These are phyloP conservation scores for Monochamus alternatus DNA, from an alignment of 2,888 invertebrate genomes.

Conservation along the genomic window DNA sequence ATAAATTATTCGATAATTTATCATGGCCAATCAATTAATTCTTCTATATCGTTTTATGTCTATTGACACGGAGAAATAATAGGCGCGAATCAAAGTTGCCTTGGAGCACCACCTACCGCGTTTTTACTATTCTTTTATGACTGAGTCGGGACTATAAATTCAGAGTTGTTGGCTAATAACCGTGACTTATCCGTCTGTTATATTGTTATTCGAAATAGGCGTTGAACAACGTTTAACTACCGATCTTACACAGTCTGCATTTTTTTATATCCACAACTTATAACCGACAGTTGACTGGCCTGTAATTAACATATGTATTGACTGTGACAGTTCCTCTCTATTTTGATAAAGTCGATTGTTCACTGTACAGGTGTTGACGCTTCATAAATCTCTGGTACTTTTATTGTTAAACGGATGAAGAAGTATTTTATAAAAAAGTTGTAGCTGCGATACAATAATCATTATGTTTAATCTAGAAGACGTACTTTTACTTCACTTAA, in stretches of 20 bases:
- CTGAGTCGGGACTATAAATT: neutral
- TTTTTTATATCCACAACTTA: neutral
- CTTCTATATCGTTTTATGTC: neutral
- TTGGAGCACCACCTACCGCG: neutral
- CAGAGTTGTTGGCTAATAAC: neutral
- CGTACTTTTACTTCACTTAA: too few relatives aligned
- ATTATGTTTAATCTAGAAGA: too few relatives aligned
- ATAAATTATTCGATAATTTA: neutral
- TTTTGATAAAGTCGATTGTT: too few relatives aligned
- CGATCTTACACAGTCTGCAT: neutral
- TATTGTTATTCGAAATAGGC: neutral
- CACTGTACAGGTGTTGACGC: too few relatives aligned
- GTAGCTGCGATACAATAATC: too few relatives aligned
- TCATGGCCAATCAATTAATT: neutral
- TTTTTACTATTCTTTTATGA: neutral
- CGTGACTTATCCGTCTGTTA: neutral
- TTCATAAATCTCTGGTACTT: too few relatives aligned
- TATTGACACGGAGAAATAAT: neutral
- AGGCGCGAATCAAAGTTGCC: neutral
- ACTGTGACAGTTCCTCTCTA: too few relatives aligned
- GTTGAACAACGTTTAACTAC: neutral
- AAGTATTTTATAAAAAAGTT: too few relatives aligned
- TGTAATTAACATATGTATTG: too few relatives aligned
- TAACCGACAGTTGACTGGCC: neutral
- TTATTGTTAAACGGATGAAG: too few relatives aligned